phyloP scores from a whole-genome alignment of 2,888 invertebrate species.

The Drosophila pseudotalamancana region DNA sequence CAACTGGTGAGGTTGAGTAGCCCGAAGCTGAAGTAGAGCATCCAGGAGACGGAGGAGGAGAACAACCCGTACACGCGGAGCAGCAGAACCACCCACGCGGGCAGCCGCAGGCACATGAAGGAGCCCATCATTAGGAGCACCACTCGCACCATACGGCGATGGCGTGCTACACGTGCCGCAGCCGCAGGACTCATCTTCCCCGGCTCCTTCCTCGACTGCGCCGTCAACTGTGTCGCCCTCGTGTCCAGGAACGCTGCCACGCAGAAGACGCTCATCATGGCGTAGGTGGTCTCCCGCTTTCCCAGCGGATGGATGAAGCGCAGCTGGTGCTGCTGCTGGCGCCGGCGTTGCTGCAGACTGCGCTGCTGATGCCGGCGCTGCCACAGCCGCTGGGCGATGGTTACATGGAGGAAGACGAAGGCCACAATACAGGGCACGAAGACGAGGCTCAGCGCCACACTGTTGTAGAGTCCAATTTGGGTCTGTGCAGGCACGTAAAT shows the following conservation, averaged over 20 bases:
- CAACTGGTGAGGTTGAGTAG: conserved; percentile 86
- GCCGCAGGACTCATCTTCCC: conserved; percentile 44
- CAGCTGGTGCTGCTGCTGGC: background rate
- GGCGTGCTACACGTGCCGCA: conserved; percentile 82
- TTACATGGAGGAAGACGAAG: conserved; percentile 85
- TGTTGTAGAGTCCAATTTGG: conserved; percentile 72
- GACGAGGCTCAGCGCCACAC: conserved; percentile 82
- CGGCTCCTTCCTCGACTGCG: background rate
- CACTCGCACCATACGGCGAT: conserved; percentile 86
- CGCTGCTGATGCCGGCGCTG: conserved; percentile 81
- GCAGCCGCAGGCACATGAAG: conserved; percentile 86
- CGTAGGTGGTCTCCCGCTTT: conserved; percentile 38
- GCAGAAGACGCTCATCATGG: conserved; percentile 56
- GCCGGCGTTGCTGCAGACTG: conserved; percentile 22
- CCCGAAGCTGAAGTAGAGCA: conserved; percentile 85
- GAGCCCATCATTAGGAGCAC: conserved; percentile 86
- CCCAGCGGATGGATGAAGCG: conserved; percentile 32
- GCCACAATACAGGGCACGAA: conserved; percentile 85
- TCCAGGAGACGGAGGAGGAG: conserved; percentile 82
- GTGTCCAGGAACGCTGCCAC: conserved; percentile 46
- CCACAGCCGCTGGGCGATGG: conserved; percentile 86
- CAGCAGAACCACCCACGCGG: conserved; percentile 86
- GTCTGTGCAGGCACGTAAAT: conserved; percentile 56
- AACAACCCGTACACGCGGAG: conserved; percentile 83
- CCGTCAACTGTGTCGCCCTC: background rate